These are phyloP conservation scores for Thelaira solivaga DNA, from an alignment of 2,888 invertebrate genomes.

Conservation along the genomic window DNA sequence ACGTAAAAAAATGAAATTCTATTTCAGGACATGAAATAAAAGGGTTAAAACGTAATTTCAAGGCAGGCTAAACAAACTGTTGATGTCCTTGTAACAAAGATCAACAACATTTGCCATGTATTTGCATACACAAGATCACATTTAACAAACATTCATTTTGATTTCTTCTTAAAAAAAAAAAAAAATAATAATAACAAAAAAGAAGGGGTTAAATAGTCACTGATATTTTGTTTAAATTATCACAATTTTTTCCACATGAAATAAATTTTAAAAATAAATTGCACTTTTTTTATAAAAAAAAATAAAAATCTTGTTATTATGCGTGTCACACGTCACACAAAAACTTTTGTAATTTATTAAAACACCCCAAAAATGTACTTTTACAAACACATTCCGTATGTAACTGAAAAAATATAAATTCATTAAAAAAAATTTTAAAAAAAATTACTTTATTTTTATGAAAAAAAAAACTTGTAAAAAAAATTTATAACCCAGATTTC, in stretches of 20 bases:
- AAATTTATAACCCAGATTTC: no score
- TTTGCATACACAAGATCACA: slow-evolving; percentile 51
- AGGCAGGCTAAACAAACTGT: neutral
- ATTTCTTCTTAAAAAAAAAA: neutral
- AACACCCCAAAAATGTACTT: neutral
- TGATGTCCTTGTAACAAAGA: slow-evolving; percentile 49
- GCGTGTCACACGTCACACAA: neutral
- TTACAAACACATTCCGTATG: no score
- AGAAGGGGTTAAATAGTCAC: slow-evolving; percentile 26
- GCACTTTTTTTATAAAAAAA: neutral
- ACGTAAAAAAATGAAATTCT: slow-evolving; percentile 37
- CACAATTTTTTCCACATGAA: slow-evolving; percentile 32
- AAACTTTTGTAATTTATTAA: neutral
- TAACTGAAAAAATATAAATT: no score
- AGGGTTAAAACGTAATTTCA: slow-evolving; percentile 41
- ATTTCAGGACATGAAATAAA: slow-evolving; percentile 32
- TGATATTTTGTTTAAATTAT: slow-evolving; percentile 16
- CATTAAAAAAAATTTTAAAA: no score
- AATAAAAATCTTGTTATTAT: neutral
- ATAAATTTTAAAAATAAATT: slow-evolving; percentile 1
- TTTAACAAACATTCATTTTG: neutral
- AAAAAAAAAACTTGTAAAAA: no score
- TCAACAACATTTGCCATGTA: slow-evolving; percentile 40
- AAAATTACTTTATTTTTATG: no score
- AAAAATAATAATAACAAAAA: neutral